These are phyloP conservation scores for Bombus terrestris DNA, from an alignment of 1,140 invertebrate species.

Conservation along the genomic window DNA sequence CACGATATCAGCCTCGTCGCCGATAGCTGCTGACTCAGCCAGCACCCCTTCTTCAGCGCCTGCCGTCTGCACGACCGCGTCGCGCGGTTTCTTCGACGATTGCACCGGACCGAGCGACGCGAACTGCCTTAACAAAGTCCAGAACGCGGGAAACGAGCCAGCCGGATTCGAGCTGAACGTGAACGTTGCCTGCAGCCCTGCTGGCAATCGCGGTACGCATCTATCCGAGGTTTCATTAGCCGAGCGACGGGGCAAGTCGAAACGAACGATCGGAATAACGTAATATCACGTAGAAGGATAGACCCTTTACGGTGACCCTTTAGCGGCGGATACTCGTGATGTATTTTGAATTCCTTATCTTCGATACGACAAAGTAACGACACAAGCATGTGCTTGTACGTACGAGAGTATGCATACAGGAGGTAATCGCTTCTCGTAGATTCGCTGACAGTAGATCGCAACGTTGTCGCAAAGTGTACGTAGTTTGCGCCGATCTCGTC, in stretches of 20 bases:
- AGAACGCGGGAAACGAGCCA: conserved; percentile 53
- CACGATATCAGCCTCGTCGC: conserved; percentile 37
- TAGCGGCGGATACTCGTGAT: not conserved
- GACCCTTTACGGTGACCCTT: too few relatives aligned
- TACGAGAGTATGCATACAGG: too few relatives aligned
- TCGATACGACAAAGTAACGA: too few relatives aligned
- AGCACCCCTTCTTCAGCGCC: conserved; percentile 65
- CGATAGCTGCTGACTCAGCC: not conserved
- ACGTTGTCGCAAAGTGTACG: not conserved
- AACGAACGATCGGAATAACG: not conserved
- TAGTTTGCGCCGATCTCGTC: not conserved
- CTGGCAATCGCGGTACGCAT: conserved; percentile 71
- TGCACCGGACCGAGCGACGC: not conserved
- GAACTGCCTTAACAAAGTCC: conserved; percentile 42
- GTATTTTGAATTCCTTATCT: not conserved
- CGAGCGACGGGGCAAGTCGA: not conserved
- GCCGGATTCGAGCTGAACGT: conserved; percentile 77
- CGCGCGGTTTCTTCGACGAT: conserved; percentile 72
- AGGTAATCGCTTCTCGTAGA: not conserved
- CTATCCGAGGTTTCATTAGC: not conserved
- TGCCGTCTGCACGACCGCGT: conserved; percentile 48
- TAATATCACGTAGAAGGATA: not conserved
- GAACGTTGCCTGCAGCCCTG: conserved; percentile 76
- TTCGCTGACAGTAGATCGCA: not conserved
- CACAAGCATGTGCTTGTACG: too few relatives aligned